phyloP scores from a whole-genome alignment of 2,113 vertebrate genomes.

The Macaca nemestrina region DNA sequence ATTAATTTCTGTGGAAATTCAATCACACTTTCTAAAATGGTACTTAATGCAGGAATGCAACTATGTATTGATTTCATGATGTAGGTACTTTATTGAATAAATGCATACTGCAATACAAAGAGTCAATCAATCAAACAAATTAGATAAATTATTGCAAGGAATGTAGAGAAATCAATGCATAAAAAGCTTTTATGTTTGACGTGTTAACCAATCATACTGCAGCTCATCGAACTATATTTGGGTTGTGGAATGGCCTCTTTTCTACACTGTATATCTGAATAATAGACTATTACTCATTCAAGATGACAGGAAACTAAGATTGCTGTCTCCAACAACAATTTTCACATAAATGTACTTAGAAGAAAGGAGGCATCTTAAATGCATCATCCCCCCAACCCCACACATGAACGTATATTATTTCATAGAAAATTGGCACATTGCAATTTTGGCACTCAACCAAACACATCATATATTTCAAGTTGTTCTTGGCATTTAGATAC shows the following conservation, averaged over 20 bases:
- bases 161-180: constrained; percentile 67
- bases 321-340: constrained; percentile 3
- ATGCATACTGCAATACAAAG: constrained; percentile 51
- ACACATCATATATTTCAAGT: neutral
- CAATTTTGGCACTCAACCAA: neutral
- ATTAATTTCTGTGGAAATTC: constrained; percentile 34
- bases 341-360: neutral
- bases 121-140: constrained; percentile 68
- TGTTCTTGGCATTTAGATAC: neutral
- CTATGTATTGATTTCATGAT: constrained; percentile 52
- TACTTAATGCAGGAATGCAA: constrained; percentile 33
- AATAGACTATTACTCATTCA: constrained; percentile 58
- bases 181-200: constrained; percentile 64
- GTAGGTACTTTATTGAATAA: constrained; percentile 56
- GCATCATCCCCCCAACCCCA: accelerated
- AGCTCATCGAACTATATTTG: neutral
- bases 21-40: constrained; percentile 21
- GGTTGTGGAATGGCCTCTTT: neutral
- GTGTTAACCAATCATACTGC: constrained; percentile 53
- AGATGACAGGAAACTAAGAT: constrained; percentile 31
- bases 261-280: constrained; percentile 30
- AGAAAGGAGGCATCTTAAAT: neutral
- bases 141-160: constrained; percentile 69
- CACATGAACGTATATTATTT: neutral
- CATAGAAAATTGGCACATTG: neutral